phyloP scores from a whole-genome alignment of 2,113 vertebrate species.

The Crotophaga sulcirostris region DNA sequence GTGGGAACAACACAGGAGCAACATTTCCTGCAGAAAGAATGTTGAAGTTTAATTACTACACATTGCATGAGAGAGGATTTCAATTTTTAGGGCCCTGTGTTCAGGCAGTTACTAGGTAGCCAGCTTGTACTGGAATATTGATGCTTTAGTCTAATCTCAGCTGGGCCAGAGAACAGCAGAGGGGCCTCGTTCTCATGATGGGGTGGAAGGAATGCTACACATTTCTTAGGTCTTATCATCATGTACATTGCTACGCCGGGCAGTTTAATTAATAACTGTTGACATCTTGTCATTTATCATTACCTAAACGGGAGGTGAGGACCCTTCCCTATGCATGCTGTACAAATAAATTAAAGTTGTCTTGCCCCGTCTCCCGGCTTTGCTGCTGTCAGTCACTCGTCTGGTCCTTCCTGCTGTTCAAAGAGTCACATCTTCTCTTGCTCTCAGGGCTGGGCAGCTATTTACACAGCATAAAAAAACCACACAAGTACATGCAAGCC shows the following conservation, averaged over 20 bases:
- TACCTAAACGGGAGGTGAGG: constrained; percentile 44
- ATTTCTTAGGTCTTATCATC: constrained; percentile 51
- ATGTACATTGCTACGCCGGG: not conserved
- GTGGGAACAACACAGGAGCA: constrained; percentile 71
- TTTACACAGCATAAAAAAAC: not conserved
- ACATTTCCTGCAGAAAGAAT: constrained; percentile 77
- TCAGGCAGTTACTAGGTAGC: constrained; percentile 70
- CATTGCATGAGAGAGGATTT: constrained; percentile 70
- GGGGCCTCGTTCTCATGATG: constrained; percentile 78
- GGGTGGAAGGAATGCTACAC: constrained; percentile 62
- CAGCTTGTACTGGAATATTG: constrained; percentile 17
- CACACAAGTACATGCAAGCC: not conserved
- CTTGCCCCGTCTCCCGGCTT: not conserved
- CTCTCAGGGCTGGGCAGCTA: not conserved
- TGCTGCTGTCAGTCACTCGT: not conserved
- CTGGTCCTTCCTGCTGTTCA: not conserved
- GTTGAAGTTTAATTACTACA: constrained; percentile 84
- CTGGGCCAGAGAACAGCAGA: constrained; percentile 73
- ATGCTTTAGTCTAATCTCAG: constrained; percentile 40
- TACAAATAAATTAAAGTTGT: constrained; percentile 53
- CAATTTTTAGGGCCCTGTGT: constrained; percentile 74
- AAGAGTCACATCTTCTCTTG: not conserved
- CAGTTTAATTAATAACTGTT: constrained; percentile 78
- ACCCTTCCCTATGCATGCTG: not conserved
- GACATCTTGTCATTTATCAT: constrained; percentile 76